Percentiles rank a stretch among this genome's conserved stretches.
phyloP scores from a whole-genome alignment of 2,888 invertebrate species.

The Micoletzkya japonica region DNA sequence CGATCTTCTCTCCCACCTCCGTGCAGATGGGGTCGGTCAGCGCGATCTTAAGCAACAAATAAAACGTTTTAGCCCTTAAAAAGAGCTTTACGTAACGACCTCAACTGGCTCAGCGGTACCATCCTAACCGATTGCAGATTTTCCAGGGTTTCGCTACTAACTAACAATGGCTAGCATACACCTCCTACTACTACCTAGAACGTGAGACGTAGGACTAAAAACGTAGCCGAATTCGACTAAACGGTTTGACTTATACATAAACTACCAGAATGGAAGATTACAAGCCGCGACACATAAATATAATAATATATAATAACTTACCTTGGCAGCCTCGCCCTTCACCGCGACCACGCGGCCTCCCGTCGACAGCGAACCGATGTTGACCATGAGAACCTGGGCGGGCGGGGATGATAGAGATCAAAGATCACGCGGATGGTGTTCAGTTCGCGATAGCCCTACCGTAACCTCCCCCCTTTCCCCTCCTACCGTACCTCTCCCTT shows the following conservation, averaged over 20 bases:
- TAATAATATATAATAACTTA: background rate
- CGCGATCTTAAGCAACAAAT: slow-evolving; percentile 75
- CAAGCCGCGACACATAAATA: background rate
- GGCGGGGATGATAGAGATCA: background rate
- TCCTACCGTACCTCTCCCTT: slow-evolving; percentile 74
- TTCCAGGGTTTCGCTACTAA: too few species aligned
- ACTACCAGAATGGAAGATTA: background rate
- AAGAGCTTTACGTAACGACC: too few species aligned
- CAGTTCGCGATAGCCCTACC: background rate
- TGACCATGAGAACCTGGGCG: slow-evolving; percentile 85
- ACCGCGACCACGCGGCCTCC: slow-evolving; percentile 74
- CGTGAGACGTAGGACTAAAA: too few species aligned
- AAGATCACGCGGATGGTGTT: background rate
- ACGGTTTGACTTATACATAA: too few species aligned
- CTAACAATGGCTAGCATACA: too few species aligned
- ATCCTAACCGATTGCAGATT: too few species aligned
- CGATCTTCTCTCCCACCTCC: slow-evolving; percentile 95
- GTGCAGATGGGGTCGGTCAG: slow-evolving; percentile 95
- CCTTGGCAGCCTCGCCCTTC: slow-evolving; percentile 73
- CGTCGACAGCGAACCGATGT: slow-evolving; percentile 97
- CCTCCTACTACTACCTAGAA: too few species aligned
- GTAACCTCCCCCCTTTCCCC: background rate
- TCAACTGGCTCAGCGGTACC: too few species aligned
- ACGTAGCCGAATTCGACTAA: too few species aligned
- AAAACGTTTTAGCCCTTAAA: too few species aligned